Evolutionary conservation across 2,888 invertebrate species (phyloP).

Genomic region (Harpalus rubripes): DNA sequence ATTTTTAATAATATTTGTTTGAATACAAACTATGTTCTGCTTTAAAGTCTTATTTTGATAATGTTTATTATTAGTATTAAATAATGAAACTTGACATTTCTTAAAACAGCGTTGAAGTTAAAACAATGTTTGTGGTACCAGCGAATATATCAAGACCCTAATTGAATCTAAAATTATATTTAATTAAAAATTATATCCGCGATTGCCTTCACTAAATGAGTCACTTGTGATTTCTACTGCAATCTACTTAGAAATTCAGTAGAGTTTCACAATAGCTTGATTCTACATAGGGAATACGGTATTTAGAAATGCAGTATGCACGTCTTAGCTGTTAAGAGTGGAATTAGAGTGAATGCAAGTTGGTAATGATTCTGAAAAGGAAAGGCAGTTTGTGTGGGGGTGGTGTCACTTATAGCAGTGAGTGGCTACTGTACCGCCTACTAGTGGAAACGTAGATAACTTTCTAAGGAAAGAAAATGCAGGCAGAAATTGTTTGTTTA

Average conservation of each 20-base stretch:
- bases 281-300: slow-evolving; percentile 1
- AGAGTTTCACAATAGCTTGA: not conserved
- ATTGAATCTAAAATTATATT: not conserved
- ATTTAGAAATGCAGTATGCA: slow-evolving; percentile 2
- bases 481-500: too few relatives aligned
- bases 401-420: not conserved
- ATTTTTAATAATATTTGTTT: too few relatives aligned
- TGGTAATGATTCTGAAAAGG: not conserved
- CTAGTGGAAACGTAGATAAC: too few relatives aligned
- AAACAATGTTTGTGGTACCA: too few relatives aligned
- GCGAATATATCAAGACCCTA: not conserved
- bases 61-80: too few relatives aligned
- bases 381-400: not conserved
- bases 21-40: too few relatives aligned
- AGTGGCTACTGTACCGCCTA: too few relatives aligned
- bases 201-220: not conserved
- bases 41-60: too few relatives aligned
- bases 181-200: not conserved
- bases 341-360: not conserved
- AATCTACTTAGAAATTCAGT: not conserved
- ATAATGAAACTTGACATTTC: too few relatives aligned
- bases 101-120: too few relatives aligned
- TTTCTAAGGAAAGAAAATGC: too few relatives aligned
- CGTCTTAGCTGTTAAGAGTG: not conserved
- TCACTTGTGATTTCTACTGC: not conserved